Base-by-base conservation (phyloP, 2,797 vertebrate genomes). In the Galago senegalensis region DNA sequence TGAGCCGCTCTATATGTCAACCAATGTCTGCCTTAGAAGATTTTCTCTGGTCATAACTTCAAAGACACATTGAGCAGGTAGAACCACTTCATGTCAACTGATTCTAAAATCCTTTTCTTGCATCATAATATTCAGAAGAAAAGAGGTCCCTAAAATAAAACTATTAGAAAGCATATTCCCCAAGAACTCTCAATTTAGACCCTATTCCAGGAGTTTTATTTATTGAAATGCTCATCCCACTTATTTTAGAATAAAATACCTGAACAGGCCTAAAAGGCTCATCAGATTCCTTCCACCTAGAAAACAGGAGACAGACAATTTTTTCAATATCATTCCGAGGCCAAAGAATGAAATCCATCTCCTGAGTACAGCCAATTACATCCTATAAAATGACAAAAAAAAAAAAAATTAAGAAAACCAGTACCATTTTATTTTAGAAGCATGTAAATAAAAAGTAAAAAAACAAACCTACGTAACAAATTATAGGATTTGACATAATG, bases 261-360 rank as follows among this genome's bases (percentile, higher is more conserved):
- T 99, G 99, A 99, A 99, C 99, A 99, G 99, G 99, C 99, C 99
- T 99, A 98, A 99, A 99, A 98, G 99, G 99, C 98, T 99, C 99
- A 97, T 99, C 99, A 85, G 99, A 99, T 98, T 99, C 99, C 98
- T 99, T 99, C 99, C 99, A 99, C 98, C 99, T 99, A 98, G 99
- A 99, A 98, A 99, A 99, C 97, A 99, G 99, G 99, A 99, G 99
- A 99, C 99, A 99, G 98, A 99, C 99, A 98, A 99, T 99, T 99
- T 99, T 99, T 98, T 99, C 99, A 98, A 99, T 99, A 98, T 99
- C 99, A 81, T 99, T 99, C 97, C 99, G 99, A 98, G 99, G 99
- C 99, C 99, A 99, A 97, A 99, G 99, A 99, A 99, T 99, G 99
- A 99, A 99, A 99, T 99, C 99, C 99, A 99, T 99, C 99, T 99